Base-by-base conservation (phyloP, 2,113 vertebrate species). In the Sula dactylatra region DNA sequence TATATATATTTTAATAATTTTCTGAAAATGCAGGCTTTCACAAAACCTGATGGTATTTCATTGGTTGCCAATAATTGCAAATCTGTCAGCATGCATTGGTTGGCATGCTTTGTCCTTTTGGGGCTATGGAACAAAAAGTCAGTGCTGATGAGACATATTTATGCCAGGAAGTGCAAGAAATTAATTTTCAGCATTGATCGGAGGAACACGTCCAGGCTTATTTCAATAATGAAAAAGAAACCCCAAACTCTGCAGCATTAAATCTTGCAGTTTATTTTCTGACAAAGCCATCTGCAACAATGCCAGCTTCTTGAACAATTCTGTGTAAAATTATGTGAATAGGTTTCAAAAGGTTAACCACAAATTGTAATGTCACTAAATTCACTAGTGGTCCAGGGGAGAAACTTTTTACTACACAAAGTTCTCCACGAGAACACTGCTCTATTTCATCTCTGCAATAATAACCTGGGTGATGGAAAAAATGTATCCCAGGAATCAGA, bases 131-230 rank as follows among this genome's bases (percentile, higher is more conserved):
- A 90, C 94, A 85, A 79, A 92, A 93, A 93, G 74, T 86, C 95
- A 93, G 56, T 55, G 92, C 74, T 97, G 96, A 96, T 95, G 89
- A 97, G 88, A 93, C 36, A 66, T 34, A 70, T 87, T 76, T 82
- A 72, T 90, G 90, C 94, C 95, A 97, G 92, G 81, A 97, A 95
- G 88, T 88, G 62, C 34, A 92, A 97, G 96, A 88, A 97, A 97
- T 96, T 97, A 94, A 97, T 97, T 97, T 96, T 94, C 94, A 92
- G 34, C 86, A 96, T 94, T 94, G 96, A 97, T 97, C 16, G 19
- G 93, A 97, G 98, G 96, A 96, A 96, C 6, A 8, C 4, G 31
- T 91, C 97, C 95, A 97, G 84, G 52, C 27, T 95, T 91, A 71
- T 93, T 94, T 96, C 85, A 91, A 50, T 94, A 95, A 86, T 73